Evolutionary conservation across 2,888 invertebrate species (phyloP).

Genomic region (Andrena praecox): DNA sequence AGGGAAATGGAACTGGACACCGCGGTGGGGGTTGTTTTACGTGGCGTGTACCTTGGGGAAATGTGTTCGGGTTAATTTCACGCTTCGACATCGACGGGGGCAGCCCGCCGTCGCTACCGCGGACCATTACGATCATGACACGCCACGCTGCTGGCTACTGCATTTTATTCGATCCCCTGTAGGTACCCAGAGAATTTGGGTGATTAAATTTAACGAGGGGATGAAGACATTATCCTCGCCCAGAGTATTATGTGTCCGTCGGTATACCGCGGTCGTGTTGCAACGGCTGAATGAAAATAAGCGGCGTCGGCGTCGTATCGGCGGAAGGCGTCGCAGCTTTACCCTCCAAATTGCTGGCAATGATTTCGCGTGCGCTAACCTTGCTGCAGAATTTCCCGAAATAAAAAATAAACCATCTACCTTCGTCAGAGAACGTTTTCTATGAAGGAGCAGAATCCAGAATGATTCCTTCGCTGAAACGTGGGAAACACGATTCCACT

Average conservation of each 20-base stretch:
- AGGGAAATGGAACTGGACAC: conserved; percentile 75
- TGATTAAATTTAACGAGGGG: conserved; percentile 61
- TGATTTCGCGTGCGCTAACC: no score
- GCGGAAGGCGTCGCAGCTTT: background rate
- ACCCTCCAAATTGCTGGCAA: no score
- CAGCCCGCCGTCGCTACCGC: conserved; percentile 47
- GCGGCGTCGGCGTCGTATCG: background rate
- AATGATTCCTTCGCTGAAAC: background rate
- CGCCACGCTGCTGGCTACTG: conserved; percentile 42
- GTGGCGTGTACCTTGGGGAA: conserved; percentile 75
- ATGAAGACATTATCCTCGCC: conserved; percentile 34
- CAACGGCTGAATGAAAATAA: background rate
- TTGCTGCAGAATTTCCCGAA: background rate
- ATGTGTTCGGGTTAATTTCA: conserved; percentile 79
- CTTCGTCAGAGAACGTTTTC: background rate
- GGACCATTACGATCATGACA: conserved; percentile 67
- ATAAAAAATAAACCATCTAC: background rate
- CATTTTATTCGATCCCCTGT: conserved; percentile 59
- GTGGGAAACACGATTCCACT: background rate
- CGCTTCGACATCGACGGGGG: conserved; percentile 73
- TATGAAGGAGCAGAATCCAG: no score
- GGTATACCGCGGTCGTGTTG: background rate
- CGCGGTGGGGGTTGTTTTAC: conserved; percentile 70
- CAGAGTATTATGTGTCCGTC: conserved; percentile 1
- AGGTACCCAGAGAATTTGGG: conserved; percentile 30